These are phyloP conservation scores for Coregonus ussuriensis DNA, from an alignment of 2,797 vertebrate genomes.

Conservation along the genomic window DNA sequence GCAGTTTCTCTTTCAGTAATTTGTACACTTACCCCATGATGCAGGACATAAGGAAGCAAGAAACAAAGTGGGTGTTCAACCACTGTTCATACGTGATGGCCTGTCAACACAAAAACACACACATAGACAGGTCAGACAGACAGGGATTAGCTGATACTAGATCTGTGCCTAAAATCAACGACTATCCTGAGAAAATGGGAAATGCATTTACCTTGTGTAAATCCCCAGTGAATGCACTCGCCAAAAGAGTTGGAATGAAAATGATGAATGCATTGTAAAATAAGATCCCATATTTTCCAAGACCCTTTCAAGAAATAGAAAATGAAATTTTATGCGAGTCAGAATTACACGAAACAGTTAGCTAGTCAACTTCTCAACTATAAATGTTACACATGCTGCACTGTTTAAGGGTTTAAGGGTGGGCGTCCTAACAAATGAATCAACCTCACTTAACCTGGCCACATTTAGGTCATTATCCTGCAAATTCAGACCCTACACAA, in stretches of 20 bases:
- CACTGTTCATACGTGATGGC: slow-evolving; percentile 83
- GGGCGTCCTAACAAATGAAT: background rate
- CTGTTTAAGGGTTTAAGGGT: slow-evolving; percentile 25
- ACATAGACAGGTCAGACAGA: background rate
- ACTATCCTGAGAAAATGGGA: background rate
- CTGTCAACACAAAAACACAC: slow-evolving; percentile 61
- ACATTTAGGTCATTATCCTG: too few relatives aligned
- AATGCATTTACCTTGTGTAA: slow-evolving; percentile 75
- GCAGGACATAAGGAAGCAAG: slow-evolving; percentile 89
- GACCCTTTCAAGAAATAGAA: slow-evolving; percentile 72
- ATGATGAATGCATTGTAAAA: slow-evolving; percentile 92
- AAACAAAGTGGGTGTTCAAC: slow-evolving; percentile 78
- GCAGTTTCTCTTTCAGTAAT: background rate
- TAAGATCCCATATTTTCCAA: slow-evolving; percentile 90
- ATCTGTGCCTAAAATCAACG: background rate
- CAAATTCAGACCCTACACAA: background rate
- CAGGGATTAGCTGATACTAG: background rate
- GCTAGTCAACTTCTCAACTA: background rate
- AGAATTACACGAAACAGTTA: background rate
- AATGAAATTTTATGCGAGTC: background rate
- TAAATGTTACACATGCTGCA: background rate
- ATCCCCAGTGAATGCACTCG: slow-evolving; percentile 84
- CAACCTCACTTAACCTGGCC: background rate
- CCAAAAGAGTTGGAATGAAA: slow-evolving; percentile 82
- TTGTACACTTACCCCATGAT: slow-evolving; percentile 83